phyloP scores from a whole-genome alignment of 2,888 invertebrate genomes.

The Hemaris fuciformis region DNA sequence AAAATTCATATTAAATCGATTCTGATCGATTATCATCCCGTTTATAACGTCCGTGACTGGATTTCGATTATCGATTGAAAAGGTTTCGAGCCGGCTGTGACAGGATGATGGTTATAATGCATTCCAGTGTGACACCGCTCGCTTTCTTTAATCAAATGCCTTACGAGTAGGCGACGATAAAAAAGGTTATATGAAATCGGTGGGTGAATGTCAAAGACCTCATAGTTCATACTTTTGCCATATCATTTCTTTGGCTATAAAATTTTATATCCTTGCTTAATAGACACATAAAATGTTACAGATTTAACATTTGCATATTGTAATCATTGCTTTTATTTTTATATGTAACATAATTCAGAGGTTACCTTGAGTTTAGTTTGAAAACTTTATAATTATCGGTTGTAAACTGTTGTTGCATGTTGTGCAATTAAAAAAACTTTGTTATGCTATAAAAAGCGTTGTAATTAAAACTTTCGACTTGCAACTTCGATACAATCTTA shows the following conservation, averaged over 20 bases:
- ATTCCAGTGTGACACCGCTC: constrained; percentile 41
- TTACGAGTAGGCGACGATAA: not conserved
- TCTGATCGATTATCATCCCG: constrained; percentile 14
- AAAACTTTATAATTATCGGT: not conserved
- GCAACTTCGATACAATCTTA: not conserved
- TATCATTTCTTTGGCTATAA: not conserved
- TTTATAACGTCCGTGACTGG: constrained; percentile 45
- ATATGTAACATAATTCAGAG: not conserved
- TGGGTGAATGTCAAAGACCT: not conserved
- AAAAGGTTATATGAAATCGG: not conserved
- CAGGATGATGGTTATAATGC: constrained; percentile 34
- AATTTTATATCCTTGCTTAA: not conserved
- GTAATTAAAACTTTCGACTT: not conserved
- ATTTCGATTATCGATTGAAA: constrained; percentile 50
- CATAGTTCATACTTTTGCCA: not conserved
- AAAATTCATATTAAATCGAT: constrained; percentile 24
- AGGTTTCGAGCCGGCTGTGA: constrained; percentile 46
- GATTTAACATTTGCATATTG: not conserved
- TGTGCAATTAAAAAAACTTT: not conserved
- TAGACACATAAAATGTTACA: not conserved
- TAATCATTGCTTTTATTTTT: not conserved
- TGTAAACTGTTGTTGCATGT: not conserved
- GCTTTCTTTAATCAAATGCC: constrained; percentile 16
- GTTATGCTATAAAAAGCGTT: not conserved
- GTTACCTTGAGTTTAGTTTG: not conserved